Base-by-base conservation (phyloP, 2,113 vertebrate species). In the Myotis davidii region DNA sequence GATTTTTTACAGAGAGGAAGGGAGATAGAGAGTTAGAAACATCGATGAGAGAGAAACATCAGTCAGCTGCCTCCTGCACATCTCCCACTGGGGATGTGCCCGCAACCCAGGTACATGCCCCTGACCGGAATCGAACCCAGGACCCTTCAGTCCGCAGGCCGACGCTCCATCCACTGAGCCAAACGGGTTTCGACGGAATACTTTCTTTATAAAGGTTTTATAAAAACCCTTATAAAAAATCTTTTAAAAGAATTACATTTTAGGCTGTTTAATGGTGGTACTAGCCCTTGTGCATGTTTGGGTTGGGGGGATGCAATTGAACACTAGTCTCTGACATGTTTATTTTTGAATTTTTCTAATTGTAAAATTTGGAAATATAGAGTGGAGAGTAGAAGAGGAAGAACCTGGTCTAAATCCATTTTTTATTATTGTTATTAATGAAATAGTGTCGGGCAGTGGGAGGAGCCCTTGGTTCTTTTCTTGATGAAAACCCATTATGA, bases 271-370 rank as follows among this genome's bases (percentile, higher is more conserved):
- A 96, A 29, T 50, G 8, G 52, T 93, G 50, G 9, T 69, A n/a
- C n/a, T 59, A 69, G 32, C 12, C 48, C 56, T 13, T 81, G 72
- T 20, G 25, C 32, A 61, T 90, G 32, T 69, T 76, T 42, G 34
- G 13, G 17, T 7, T 21, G 32, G 21, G 50, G 11, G 23, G 27
- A 25, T 67, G 64, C 20, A 29, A 81, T 85, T 77, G 83, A 96
- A 32, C 54, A 85, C 39, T 74, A 69, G 48, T 67, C 14, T 8
- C 12, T 45, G 50, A 39, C 27, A 20, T 85, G 59, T 72, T 56
- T 91, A 73, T 48, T 94, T 95, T 32, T 81, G 23, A 56, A 92
- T 83, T 92, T 72, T 74, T 52, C 20, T 77, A 67, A 83, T 39
- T 79, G 23, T 50, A 78, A 34, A 76, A 77, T 94, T 73, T 59